A percentile compares a stretch with the other conserved stretches of the same genome.
phyloP scores from a whole-genome alignment of 2,113 vertebrate species.

The Otus sunia region DNA sequence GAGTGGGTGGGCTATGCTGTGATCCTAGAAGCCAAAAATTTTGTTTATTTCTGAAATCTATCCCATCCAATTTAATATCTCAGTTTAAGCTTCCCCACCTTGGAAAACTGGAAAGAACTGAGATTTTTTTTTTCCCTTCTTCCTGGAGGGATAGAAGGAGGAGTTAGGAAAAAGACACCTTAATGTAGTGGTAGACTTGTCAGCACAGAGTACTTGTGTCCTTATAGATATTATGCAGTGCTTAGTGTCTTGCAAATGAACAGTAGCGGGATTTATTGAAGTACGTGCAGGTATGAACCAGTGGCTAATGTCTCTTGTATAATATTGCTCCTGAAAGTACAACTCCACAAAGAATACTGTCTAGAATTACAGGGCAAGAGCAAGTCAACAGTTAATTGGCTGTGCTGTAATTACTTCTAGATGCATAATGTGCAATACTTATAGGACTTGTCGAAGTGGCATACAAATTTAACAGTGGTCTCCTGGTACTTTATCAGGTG shows the following conservation, averaged over 20 bases:
- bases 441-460: constrained; percentile 34
- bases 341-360: constrained; percentile 49
- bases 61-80: neutral
- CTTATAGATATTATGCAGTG: neutral
- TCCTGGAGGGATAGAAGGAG: neutral
- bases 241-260: neutral
- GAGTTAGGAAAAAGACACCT: neutral
- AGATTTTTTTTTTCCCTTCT: neutral
- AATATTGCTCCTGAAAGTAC: constrained; percentile 46
- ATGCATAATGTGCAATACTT: constrained; percentile 45
- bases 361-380: constrained; percentile 56
- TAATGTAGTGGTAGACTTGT: neutral
- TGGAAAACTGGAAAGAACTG: neutral
- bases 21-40: neutral
- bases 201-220: neutral
- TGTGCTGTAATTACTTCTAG: constrained; percentile 62
- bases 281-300: constrained; percentile 2
- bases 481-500: constrained; percentile 15
- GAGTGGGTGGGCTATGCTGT: neutral
- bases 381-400: constrained; percentile 64
- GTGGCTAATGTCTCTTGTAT: neutral
- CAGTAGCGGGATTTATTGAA: neutral
- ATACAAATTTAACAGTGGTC: constrained; percentile 15
- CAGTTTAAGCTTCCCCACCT: neutral
- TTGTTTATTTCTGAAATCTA: neutral